Evolutionary conservation across 2,113 vertebrate genomes (phyloP).

Genomic region (Struthidea cinerea): DNA sequence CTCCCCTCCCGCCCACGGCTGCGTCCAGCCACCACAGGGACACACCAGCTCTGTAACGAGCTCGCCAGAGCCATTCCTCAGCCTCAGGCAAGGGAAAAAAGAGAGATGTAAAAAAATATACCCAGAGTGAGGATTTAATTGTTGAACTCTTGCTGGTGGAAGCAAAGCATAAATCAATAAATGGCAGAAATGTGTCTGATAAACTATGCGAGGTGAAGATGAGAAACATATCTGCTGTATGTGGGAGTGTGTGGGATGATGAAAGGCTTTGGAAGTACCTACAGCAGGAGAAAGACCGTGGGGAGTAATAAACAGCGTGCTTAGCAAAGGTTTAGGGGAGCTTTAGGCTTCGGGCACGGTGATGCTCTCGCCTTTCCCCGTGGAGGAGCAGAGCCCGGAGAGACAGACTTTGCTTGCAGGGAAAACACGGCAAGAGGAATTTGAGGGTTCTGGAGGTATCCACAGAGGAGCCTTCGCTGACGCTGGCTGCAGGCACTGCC

Average conservation of each 20-base stretch:
- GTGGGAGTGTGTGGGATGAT: background rate
- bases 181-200: background rate
- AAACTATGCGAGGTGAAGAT: background rate
- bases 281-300: rapidly evolving
- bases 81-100: background rate
- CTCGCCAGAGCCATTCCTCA: background rate
- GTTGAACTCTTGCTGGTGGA: background rate
- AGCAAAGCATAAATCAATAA: background rate
- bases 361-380: background rate
- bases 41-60: background rate
- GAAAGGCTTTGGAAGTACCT: background rate
- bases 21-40: background rate
- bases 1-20: background rate
- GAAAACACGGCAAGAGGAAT: background rate
- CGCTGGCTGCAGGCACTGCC: background rate
- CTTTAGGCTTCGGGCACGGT: background rate
- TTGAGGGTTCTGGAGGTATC: background rate
- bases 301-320: background rate
- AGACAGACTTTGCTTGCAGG: background rate
- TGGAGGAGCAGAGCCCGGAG: background rate
- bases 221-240: background rate
- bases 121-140: background rate
- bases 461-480: background rate
- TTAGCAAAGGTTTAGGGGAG: background rate
- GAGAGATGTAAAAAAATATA: background rate